Evolutionary conservation across 1,140 invertebrate species (phyloP).

Genomic region (Achroia grisella): DNA sequence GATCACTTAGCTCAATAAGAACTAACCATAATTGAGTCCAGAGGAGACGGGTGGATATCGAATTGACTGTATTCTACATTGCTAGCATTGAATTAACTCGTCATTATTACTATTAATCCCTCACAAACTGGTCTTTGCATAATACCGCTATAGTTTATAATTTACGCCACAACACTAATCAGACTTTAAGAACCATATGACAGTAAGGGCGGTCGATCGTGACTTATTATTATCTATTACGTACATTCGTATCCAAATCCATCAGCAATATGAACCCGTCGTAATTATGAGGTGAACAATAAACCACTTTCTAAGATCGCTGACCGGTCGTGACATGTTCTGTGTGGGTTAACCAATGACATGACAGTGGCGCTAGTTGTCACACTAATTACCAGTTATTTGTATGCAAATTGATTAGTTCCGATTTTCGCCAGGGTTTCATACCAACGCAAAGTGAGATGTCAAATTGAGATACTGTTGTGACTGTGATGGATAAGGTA

Average conservation of each 20-base stretch:
- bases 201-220: constrained; percentile 54
- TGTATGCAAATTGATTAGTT: not conserved
- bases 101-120: too few relatives aligned
- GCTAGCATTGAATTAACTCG: too few relatives aligned
- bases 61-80: too few relatives aligned
- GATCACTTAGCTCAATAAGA: too few relatives aligned
- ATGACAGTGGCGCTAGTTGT: constrained; percentile 18
- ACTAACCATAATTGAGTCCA: too few relatives aligned
- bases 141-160: constrained; percentile 16
- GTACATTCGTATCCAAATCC: constrained; percentile 20
- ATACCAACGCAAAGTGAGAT: not conserved
- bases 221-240: constrained; percentile 36
- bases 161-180: constrained; percentile 11
- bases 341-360: constrained; percentile 4
- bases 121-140: too few relatives aligned
- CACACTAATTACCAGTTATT: constrained; percentile 4
- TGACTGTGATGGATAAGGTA: too few relatives aligned
- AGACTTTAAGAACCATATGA: constrained; percentile 25
- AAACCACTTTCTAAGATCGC: constrained; percentile 46
- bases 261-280: constrained; percentile 25
- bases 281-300: constrained; percentile 46
- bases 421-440: constrained; percentile 1
- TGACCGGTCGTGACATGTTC: constrained; percentile 29
- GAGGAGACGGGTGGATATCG: too few relatives aligned
- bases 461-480: not conserved